Conservation (phyloP, 2,888 invertebrate species). For the Gryllus longicercus region DNA sequence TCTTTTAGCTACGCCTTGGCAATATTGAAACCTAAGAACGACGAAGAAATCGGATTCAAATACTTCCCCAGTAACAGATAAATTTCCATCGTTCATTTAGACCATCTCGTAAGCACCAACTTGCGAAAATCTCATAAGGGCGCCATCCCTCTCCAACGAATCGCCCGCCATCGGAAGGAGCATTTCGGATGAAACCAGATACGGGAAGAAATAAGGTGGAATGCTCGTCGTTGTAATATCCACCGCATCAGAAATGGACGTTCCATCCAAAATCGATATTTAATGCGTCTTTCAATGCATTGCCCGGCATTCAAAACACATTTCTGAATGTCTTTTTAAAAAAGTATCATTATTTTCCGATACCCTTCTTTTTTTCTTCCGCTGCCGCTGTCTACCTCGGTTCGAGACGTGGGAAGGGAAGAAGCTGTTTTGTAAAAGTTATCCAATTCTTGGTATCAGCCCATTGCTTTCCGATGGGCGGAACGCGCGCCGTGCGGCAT, state of each 20-base stretch:
- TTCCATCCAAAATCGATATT: constrained; percentile 17
- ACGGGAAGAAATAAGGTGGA: not conserved
- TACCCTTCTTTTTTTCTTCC: constrained; percentile 21
- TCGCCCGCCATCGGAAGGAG: not conserved
- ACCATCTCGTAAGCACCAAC: too few relatives aligned
- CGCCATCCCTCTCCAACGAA: not conserved
- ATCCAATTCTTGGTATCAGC: constrained; percentile 6
- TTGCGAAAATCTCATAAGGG: not conserved
- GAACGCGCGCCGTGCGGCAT: not conserved
- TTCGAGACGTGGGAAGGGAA: not conserved
- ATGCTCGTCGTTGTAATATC: not conserved
- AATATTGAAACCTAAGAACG: too few relatives aligned
- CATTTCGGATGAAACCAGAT: not conserved
- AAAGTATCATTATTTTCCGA: constrained; percentile 22
- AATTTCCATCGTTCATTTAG: too few relatives aligned
- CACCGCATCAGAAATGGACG: not conserved
- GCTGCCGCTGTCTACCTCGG: constrained; percentile 20
- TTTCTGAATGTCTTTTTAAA: constrained; percentile 19
- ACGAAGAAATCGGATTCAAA: too few relatives aligned
- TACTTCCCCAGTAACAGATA: too few relatives aligned
- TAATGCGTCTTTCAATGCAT: constrained; percentile 17
- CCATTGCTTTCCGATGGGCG: constrained; percentile 1
- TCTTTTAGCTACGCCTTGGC: too few relatives aligned
- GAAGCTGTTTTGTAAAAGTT: constrained; percentile 17
- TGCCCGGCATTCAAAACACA: not conserved